phyloP scores from a whole-genome alignment of 2,888 invertebrate species.

The Phymatocera aterrima region DNA sequence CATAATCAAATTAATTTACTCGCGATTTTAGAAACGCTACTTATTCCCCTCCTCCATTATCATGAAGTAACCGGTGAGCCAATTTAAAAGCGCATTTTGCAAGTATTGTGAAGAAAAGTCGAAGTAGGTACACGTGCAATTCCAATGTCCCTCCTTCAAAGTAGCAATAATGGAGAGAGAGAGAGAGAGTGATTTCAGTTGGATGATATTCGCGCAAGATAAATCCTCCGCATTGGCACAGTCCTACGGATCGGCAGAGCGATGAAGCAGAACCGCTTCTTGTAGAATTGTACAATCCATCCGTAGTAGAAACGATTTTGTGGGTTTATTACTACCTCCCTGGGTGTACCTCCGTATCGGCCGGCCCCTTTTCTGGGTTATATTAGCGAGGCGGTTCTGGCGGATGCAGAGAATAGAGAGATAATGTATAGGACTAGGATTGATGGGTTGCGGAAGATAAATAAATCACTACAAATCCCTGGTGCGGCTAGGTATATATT shows the following conservation, averaged over 20 bases:
- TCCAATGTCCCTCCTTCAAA: too few relatives aligned
- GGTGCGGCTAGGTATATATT: not conserved
- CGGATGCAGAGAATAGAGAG: not conserved
- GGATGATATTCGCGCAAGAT: not conserved
- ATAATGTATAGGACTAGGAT: not conserved
- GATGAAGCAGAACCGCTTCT: not conserved
- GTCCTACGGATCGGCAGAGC: not conserved
- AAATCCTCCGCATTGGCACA: not conserved
- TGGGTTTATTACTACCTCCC: not conserved
- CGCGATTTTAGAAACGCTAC: conserved; percentile 5
- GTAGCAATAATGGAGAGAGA: not conserved
- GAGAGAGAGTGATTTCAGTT: too few relatives aligned
- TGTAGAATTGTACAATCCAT: conserved; percentile 1
- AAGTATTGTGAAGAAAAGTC: too few relatives aligned
- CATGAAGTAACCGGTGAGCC: not conserved
- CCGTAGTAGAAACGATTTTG: conserved; percentile 1
- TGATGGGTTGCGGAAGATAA: not conserved
- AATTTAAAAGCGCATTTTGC: not conserved
- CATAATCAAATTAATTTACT: conserved; percentile 62
- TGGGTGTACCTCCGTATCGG: not conserved
- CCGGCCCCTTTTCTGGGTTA: conserved; percentile 4
- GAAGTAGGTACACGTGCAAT: too few relatives aligned
- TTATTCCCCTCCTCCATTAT: not conserved
- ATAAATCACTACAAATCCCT: not conserved
- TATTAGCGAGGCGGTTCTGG: not conserved